Base-by-base conservation (phyloP, 2,888 invertebrate species). In the Eupithecia subumbrata region DNA sequence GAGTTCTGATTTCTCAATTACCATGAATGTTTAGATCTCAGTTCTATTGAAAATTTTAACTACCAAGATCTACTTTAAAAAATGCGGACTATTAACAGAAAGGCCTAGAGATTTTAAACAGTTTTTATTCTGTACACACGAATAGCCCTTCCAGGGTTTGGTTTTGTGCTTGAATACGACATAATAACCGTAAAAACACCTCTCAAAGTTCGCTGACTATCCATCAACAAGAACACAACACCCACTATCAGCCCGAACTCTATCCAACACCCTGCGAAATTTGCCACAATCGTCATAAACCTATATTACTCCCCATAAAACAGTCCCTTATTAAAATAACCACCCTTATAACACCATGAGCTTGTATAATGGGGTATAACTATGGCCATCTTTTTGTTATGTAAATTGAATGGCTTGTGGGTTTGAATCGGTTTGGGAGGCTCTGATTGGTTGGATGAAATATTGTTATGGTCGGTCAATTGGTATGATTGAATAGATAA, bases 331-430 rank as follows among this genome's bases (percentile, higher is more conserved):
- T 76, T 80, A 79, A 79, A 81, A 79, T 80, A 79, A 78, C 81
- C 78, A 77, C 74, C 79, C 75, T 76, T 76, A 72, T 73, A 72
- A 72, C 75, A 77, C 75, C 76, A 78, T 78, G 76, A 77, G 76
- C 78, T 74, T 71, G 72, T 78, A 77, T 75, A 77, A 79, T 76
- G 67, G 75, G 40, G 77, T 69, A 75, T 82, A 83, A 83, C 82
- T 81, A 81, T 79, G 79, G 76, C 77, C 80, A 82, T 81, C 81
- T 83, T 85, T 85, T 86, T 86, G 86, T 85, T 84, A 86, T 86
- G 87, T 81, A 83, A 84, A 86, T 86, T 76, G 63, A 81, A 86
- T 84, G 75, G 82, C 80, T 82, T 77, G 78, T 45, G 79, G 81
- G 79, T 72, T 72, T 60, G 52, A 70, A 70, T 63, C n/a, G 68